These are phyloP conservation scores for Phortica magna DNA, from an alignment of 2,888 invertebrate species.

Conservation along the genomic window DNA sequence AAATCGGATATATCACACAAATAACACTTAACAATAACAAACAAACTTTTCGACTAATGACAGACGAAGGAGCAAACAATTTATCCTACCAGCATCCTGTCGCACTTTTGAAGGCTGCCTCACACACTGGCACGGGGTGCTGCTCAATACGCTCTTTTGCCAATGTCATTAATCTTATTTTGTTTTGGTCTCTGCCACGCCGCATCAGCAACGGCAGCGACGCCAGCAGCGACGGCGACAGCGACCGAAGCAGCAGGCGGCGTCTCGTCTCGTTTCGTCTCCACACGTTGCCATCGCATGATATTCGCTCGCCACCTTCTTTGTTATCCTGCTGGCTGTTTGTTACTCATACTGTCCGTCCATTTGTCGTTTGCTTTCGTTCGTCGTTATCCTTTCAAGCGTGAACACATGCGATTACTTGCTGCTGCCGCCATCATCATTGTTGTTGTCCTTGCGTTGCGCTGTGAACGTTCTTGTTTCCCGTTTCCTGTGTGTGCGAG, in stretches of 20 bases:
- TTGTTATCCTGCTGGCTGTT: not conserved
- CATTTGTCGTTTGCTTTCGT: slow-evolving; percentile 16
- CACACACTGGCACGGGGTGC: not conserved
- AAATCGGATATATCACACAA: slow-evolving; percentile 62
- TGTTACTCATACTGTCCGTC: not conserved
- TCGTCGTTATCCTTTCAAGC: slow-evolving; percentile 74
- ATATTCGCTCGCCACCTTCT: not conserved
- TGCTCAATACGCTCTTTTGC: slow-evolving; percentile 42
- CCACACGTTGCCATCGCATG: not conserved
- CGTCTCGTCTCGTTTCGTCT: not conserved
- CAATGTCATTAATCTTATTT: slow-evolving; percentile 76
- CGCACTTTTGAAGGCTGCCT: slow-evolving; percentile 30
- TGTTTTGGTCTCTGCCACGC: slow-evolving; percentile 54
- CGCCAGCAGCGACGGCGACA: slow-evolving; percentile 39
- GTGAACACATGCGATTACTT: slow-evolving; percentile 77
- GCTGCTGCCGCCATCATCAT: slow-evolving; percentile 23
- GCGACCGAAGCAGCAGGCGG: slow-evolving; percentile 3
- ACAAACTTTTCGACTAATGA: slow-evolving; percentile 76
- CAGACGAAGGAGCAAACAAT: slow-evolving; percentile 73
- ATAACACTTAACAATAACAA: slow-evolving; percentile 76
- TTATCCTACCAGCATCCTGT: slow-evolving; percentile 65
- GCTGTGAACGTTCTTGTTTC: slow-evolving; percentile 70
- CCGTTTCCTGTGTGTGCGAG: slow-evolving; percentile 67
- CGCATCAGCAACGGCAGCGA: not conserved
- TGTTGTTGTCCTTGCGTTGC: slow-evolving; percentile 39